Percentiles rank a stretch among this genome's conserved stretches.
Conservation (phyloP, 1,140 invertebrate species). For the Aphaenogaster ashmeadi region DNA sequence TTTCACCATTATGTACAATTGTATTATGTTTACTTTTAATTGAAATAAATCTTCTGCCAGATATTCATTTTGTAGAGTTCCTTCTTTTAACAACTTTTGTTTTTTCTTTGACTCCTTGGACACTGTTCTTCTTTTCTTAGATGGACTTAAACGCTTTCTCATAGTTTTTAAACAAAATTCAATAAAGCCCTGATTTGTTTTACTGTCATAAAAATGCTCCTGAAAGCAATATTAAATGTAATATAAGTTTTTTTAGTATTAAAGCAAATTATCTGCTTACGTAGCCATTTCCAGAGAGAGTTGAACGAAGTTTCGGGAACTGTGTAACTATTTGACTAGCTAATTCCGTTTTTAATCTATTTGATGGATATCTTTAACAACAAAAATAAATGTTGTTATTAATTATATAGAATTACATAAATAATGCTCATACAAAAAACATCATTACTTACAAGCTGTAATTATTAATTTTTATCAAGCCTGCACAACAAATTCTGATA, state of each 20-base stretch:
- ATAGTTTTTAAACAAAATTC: slow-evolving; percentile 2
- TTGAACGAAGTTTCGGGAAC: neutral
- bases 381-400: slow-evolving; percentile 1
- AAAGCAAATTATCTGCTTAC: neutral
- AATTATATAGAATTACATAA: slow-evolving; percentile 1
- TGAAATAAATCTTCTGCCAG: neutral
- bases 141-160: neutral
- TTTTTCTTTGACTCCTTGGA: neutral
- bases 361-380: slow-evolving; percentile 3
- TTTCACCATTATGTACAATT: neutral
- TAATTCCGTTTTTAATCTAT: no score
- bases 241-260: neutral
- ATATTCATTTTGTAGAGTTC: neutral
- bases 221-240: neutral
- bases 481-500: neutral
- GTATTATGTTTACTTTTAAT: neutral
- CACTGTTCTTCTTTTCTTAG: neutral
- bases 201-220: slow-evolving; percentile 2
- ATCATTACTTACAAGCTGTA: slow-evolving; percentile 6
- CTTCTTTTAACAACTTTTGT: neutral
- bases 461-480: neutral
- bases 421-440: neutral
- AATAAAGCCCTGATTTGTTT: slow-evolving; percentile 7
- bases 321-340: no score
- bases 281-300: neutral